Percentiles rank a stretch among this genome's conserved stretches.
phyloP scores from a whole-genome alignment of 2,113 vertebrate genomes.

The Siniperca chuatsi region DNA sequence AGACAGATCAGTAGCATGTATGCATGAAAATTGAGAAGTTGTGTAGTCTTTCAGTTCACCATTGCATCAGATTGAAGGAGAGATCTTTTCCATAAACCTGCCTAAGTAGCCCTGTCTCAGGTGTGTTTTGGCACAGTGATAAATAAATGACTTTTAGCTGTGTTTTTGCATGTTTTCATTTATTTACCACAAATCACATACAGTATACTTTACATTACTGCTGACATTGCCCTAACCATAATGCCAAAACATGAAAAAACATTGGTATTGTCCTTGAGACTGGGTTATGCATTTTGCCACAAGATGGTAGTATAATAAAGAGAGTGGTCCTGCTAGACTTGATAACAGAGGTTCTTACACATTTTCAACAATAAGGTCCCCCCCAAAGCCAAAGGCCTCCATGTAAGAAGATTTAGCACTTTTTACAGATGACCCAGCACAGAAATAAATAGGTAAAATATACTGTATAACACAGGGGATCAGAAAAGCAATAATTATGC shows the following conservation, averaged over 20 bases:
- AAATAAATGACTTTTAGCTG: slow-evolving; percentile 17
- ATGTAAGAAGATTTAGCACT: not conserved
- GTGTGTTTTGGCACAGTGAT: slow-evolving; percentile 40
- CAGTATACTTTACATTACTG: slow-evolving; percentile 32
- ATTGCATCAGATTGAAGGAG: not conserved
- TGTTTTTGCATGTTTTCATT: slow-evolving; percentile 34
- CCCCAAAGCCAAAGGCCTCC: not conserved
- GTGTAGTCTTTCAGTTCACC: not conserved
- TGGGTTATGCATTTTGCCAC: slow-evolving; percentile 36
- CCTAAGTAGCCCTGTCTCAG: slow-evolving; percentile 18
- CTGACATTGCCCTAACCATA: not conserved
- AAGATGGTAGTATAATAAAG: slow-evolving; percentile 63
- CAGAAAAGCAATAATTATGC: not conserved
- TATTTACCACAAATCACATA: slow-evolving; percentile 53
- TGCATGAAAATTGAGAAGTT: not conserved
- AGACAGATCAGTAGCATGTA: slow-evolving; percentile 23
- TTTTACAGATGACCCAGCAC: not conserved
- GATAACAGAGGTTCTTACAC: not conserved
- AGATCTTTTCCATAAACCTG: slow-evolving; percentile 1
- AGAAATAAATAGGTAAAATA: not conserved
- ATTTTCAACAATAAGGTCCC: not conserved
- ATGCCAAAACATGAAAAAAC: slow-evolving; percentile 11
- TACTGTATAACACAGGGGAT: not conserved
- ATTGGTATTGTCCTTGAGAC: slow-evolving; percentile 17
- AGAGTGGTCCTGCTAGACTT: not conserved